Conservation (phyloP, 2,113 vertebrate genomes). For the Naja naja region DNA sequence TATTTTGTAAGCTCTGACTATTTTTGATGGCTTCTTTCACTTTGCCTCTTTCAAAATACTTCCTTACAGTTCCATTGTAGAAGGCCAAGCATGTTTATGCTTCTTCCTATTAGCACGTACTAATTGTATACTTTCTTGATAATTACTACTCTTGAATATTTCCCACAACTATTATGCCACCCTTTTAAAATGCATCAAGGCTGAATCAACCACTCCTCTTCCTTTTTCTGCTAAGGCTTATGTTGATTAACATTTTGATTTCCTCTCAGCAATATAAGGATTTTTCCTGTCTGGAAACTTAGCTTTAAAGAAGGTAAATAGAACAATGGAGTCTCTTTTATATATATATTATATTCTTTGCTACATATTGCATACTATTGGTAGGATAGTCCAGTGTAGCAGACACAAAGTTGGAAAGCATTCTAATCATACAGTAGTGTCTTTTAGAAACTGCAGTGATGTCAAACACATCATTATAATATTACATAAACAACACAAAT, state of each 20-base stretch:
- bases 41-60: slow-evolving; percentile 37
- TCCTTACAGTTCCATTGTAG: slow-evolving; percentile 39
- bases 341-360: too few species aligned
- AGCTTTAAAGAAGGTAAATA: slow-evolving; percentile 26
- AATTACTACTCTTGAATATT: slow-evolving; percentile 61
- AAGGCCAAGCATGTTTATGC: slow-evolving; percentile 47
- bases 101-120: slow-evolving; percentile 59
- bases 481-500: background rate
- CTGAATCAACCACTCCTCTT: slow-evolving; percentile 31
- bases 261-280: slow-evolving; percentile 43
- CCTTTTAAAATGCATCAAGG: slow-evolving; percentile 53
- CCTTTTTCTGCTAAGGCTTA: slow-evolving; percentile 18
- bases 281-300: background rate
- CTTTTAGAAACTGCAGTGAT: background rate
- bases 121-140: slow-evolving; percentile 60
- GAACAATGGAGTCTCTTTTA: rapidly evolving
- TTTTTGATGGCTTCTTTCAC: slow-evolving; percentile 30
- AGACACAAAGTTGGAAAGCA: too few species aligned
- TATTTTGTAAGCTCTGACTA: slow-evolving; percentile 44
- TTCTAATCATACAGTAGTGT: background rate
- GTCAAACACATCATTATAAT: background rate
- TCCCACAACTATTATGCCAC: slow-evolving; percentile 28
- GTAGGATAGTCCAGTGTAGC: too few species aligned
- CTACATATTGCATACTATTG: too few species aligned
- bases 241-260: slow-evolving; percentile 44